Percentiles rank a stretch among this genome's conserved stretches.
phyloP scores from a whole-genome alignment of 2,797 vertebrate species.

The Danio choprae region DNA sequence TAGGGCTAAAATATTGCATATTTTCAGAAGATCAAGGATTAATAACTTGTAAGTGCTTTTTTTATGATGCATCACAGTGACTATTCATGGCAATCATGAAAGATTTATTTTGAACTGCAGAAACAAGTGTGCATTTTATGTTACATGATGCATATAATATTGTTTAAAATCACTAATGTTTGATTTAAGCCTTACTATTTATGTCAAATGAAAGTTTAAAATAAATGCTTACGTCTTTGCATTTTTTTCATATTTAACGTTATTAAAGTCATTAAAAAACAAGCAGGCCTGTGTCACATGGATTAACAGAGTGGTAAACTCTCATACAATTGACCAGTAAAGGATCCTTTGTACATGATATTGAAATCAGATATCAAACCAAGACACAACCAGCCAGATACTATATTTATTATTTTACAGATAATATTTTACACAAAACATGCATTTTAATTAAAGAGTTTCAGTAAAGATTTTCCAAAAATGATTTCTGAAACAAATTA shows the following conservation, averaged over 20 bases:
- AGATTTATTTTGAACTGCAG: not conserved
- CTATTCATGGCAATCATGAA: not conserved
- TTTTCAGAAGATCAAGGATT: not conserved
- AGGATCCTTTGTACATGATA: not conserved
- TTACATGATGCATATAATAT: too few species aligned
- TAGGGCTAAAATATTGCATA: not conserved
- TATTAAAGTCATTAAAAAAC: not conserved
- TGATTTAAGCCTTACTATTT: not conserved
- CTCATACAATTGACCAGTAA: not conserved
- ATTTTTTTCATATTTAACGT: not conserved
- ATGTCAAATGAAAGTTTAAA: not conserved
- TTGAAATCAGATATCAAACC: not conserved
- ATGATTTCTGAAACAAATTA: too few species aligned
- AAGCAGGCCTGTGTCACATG: not conserved
- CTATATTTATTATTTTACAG: too few species aligned
- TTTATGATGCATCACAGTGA: not conserved
- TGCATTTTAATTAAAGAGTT: too few species aligned
- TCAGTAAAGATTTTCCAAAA: too few species aligned
- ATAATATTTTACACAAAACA: too few species aligned
- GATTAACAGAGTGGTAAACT: not conserved
- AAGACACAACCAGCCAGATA: not conserved
- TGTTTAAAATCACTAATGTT: not conserved
- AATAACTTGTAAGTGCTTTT: conserved; percentile 26
- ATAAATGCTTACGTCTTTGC: not conserved
- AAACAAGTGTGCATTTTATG: not conserved